A percentile compares a stretch with the other conserved stretches of the same genome.
These are phyloP conservation scores for Dryoscopus gambensis DNA, from an alignment of 2,113 vertebrate genomes.

Conservation along the genomic window DNA sequence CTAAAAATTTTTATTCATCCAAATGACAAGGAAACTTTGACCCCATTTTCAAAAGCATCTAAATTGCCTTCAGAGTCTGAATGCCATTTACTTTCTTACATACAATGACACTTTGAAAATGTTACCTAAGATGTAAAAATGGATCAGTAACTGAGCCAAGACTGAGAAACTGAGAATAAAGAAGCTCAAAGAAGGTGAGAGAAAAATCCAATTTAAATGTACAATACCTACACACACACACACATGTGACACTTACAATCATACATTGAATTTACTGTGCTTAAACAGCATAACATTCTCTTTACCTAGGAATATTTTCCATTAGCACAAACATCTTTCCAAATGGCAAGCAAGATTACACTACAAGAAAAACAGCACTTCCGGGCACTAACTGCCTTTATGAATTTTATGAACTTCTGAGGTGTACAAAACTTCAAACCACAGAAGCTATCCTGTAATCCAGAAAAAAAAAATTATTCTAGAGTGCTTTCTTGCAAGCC, in stretches of 20 bases:
- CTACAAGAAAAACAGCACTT: neutral
- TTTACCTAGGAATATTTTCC: neutral
- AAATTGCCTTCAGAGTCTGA: neutral
- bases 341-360: neutral
- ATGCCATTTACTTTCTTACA: neutral
- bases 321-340: neutral
- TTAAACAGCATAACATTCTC: neutral
- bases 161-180: neutral
- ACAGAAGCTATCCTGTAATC: neutral
- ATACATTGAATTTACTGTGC: neutral
- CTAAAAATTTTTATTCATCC: constrained; percentile 5
- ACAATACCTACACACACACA: neutral
- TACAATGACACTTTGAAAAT: neutral
- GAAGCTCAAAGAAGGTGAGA: neutral
- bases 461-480: neutral
- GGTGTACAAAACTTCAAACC: neutral
- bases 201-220: neutral
- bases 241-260: too few relatives aligned
- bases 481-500: neutral
- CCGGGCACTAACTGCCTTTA: neutral
- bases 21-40: constrained; percentile 22
- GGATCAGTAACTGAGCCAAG: neutral
- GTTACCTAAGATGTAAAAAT: constrained; percentile 8
- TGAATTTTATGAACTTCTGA: neutral
- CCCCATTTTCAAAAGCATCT: neutral